These are phyloP conservation scores for Alligator sinensis DNA, from an alignment of 2,113 vertebrate genomes.

Conservation along the genomic window DNA sequence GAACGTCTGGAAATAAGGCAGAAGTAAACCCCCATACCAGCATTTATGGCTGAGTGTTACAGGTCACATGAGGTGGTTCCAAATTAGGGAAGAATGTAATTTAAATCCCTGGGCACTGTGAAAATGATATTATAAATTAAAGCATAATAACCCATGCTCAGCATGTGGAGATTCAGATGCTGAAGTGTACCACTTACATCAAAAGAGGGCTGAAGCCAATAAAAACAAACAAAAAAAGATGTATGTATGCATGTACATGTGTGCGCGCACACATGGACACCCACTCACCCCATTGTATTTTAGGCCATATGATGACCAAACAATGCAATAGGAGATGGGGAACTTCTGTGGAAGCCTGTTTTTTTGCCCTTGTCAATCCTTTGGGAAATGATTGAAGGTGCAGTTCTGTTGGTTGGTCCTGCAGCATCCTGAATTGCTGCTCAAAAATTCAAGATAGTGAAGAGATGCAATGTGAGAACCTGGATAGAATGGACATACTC, in stretches of 20 bases:
- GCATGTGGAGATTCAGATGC: not conserved
- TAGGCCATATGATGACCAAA: not conserved
- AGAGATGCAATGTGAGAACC: not conserved
- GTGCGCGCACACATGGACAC: not conserved
- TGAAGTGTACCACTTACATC: not conserved
- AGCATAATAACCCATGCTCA: not conserved
- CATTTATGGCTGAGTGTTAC: not conserved
- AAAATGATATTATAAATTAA: not conserved
- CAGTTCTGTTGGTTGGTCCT: not conserved
- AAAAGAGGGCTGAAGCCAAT: not conserved
- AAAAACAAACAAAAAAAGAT: not conserved
- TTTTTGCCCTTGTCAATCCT: not conserved
- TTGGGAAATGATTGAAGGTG: not conserved
- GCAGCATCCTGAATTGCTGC: not conserved
- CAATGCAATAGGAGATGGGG: slow-evolving; percentile 3
- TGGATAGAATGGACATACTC: not conserved
- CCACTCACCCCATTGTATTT: not conserved
- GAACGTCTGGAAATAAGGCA: slow-evolving; percentile 29
- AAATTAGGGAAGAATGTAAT: not conserved
- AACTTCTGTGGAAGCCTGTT: not conserved
- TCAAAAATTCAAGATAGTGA: not conserved
- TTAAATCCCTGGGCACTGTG: not conserved
- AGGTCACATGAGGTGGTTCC: not conserved
- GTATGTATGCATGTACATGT: not conserved
- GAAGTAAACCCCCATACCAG: not conserved